A percentile compares a stretch with the other conserved stretches of the same genome.
Evolutionary conservation across 2,113 vertebrate genomes (phyloP).

Genomic region (Speoplatyrhinus poulsoni): DNA sequence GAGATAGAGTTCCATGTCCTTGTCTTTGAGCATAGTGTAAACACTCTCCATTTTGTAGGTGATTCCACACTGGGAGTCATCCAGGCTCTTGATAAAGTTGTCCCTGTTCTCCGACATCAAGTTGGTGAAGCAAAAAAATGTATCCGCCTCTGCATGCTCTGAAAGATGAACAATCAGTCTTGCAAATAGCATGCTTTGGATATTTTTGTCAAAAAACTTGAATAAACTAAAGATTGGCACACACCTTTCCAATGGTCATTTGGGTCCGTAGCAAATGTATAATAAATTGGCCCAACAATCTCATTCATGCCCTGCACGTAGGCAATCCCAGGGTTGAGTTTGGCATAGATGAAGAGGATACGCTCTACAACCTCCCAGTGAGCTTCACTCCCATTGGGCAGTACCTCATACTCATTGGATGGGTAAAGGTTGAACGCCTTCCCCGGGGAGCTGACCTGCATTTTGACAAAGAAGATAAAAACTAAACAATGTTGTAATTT

Average conservation of each 20-base stretch:
- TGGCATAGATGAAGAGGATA: conserved; percentile 98
- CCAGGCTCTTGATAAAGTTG: conserved; percentile 98
- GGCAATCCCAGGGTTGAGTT: conserved; percentile 96
- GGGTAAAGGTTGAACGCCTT: conserved; percentile 80
- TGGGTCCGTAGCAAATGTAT: conserved; percentile 95
- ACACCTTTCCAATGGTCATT: conserved; percentile 93
- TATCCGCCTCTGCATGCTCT: conserved; percentile 97
- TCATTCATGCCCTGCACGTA: conserved; percentile 99
- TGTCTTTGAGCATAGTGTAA: conserved; percentile 91
- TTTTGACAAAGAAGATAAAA: background rate
- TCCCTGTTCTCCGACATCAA: conserved; percentile 98
- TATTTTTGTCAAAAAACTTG: background rate
- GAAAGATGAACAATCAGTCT: conserved; percentile 2
- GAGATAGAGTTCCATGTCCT: conserved; percentile 90
- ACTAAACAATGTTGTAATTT: background rate
- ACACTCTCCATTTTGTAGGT: conserved; percentile 98
- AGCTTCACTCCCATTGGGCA: conserved; percentile 90
- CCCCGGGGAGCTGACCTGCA: conserved; percentile 91
- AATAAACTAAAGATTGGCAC: background rate
- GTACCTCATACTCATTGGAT: conserved; percentile 85
- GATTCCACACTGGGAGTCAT: conserved; percentile 96
- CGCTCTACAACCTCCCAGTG: conserved; percentile 99
- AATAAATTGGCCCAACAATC: conserved; percentile 95
- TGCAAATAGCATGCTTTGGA: background rate
- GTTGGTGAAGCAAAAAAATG: conserved; percentile 97